Evolutionary conservation across 2,113 vertebrate genomes (phyloP).

Genomic region (Pelmatolapia mariae): DNA sequence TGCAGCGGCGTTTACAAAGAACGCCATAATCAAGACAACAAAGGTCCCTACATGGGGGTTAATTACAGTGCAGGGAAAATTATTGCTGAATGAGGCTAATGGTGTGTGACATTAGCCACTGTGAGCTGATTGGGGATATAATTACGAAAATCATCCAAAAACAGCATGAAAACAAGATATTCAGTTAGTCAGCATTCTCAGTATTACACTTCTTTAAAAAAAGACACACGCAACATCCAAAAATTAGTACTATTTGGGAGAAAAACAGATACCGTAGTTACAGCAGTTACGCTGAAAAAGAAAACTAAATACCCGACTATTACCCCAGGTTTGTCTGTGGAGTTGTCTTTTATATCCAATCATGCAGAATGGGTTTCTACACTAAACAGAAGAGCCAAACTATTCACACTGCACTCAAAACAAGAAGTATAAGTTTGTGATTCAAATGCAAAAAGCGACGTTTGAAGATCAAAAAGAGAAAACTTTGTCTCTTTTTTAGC

Average conservation of each 20-base stretch:
- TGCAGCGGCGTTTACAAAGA: neutral
- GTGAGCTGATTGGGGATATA: slow-evolving; percentile 48
- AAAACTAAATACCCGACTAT: neutral
- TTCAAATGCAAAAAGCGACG: neutral
- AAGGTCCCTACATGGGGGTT: slow-evolving; percentile 11
- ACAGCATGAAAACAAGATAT: slow-evolving; percentile 15
- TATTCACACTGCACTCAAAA: neutral
- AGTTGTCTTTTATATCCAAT: neutral
- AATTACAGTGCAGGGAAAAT: slow-evolving; percentile 41
- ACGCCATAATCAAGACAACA: slow-evolving; percentile 20
- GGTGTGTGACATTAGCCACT: slow-evolving; percentile 36
- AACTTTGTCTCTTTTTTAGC: neutral
- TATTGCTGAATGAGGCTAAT: slow-evolving; percentile 43
- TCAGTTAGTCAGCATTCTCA: neutral
- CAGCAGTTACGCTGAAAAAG: neutral
- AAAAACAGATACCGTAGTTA: neutral
- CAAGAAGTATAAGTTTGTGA: neutral
- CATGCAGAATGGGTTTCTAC: neutral
- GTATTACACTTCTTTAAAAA: neutral
- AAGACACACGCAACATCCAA: neutral
- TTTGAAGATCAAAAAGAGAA: neutral
- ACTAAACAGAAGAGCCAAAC: neutral
- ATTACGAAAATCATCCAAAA: slow-evolving; percentile 45
- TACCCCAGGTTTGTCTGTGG: neutral
- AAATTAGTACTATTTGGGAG: neutral